These are phyloP conservation scores for Symphodus melops DNA, from an alignment of 2,113 vertebrate species.

Conservation along the genomic window DNA sequence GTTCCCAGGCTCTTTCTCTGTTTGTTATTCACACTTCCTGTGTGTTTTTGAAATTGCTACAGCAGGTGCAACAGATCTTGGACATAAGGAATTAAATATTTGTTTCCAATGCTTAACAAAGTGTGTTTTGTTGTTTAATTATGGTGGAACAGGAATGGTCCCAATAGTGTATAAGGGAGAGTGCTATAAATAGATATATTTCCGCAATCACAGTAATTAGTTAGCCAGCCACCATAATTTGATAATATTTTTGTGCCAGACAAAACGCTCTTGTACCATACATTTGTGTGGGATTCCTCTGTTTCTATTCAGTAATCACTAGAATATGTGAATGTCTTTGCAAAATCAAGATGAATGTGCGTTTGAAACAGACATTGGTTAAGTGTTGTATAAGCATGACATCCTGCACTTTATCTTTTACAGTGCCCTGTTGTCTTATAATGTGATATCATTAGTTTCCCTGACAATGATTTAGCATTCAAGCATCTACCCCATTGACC, in stretches of 20 bases:
- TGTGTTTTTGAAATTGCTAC: constrained; percentile 85
- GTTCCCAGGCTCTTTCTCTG: constrained; percentile 80
- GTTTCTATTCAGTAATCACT: constrained; percentile 68
- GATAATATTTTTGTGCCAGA: constrained; percentile 49
- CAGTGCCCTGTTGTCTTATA: constrained; percentile 81
- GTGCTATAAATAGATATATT: constrained; percentile 23
- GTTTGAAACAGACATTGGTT: constrained; percentile 73
- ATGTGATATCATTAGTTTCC: constrained; percentile 86
- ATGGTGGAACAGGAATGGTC: constrained; percentile 15
- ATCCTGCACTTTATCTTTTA: constrained; percentile 81
- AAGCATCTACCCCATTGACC: constrained; percentile 80
- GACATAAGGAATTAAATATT: constrained; percentile 66
- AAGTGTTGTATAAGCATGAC: constrained; percentile 75
- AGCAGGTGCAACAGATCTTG: constrained; percentile 82
- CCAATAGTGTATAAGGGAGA: constrained; percentile 21
- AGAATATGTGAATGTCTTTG: constrained; percentile 82
- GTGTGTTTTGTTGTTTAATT: constrained; percentile 56
- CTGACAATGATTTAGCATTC: constrained; percentile 87
- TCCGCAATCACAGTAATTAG: constrained; percentile 2
- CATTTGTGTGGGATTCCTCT: constrained; percentile 65
- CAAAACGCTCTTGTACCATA: constrained; percentile 61
- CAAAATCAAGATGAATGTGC: constrained; percentile 87
- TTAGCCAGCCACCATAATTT: constrained; percentile 9
- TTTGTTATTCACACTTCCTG: constrained; percentile 83
- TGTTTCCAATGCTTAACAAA: constrained; percentile 67